A percentile compares a stretch with the other conserved stretches of the same genome.
These are phyloP conservation scores for Ctenopoma multispine DNA, from an alignment of 2,797 vertebrate species.

Conservation along the genomic window DNA sequence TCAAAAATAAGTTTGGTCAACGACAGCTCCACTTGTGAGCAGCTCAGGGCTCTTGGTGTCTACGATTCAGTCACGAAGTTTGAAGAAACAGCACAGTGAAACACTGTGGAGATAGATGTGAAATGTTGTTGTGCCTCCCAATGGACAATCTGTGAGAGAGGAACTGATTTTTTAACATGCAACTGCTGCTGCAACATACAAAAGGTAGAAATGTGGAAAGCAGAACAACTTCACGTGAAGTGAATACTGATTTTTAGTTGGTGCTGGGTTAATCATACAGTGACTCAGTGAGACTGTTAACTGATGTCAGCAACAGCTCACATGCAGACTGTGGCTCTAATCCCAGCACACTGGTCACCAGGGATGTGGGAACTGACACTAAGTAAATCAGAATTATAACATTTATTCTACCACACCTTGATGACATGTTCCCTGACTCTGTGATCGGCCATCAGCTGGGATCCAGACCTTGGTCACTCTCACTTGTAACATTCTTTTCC, in stretches of 20 bases:
- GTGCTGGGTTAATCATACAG: slow-evolving; percentile 21
- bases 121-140: background rate
- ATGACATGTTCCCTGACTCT: slow-evolving; percentile 20
- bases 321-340: background rate
- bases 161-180: background rate
- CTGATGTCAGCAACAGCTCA: background rate
- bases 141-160: background rate
- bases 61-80: background rate
- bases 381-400: slow-evolving; percentile 8
- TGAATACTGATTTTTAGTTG: slow-evolving; percentile 1
- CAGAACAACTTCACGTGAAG: background rate
- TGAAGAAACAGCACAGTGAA: background rate
- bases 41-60: background rate
- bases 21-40: background rate
- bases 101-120: background rate
- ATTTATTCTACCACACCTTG: slow-evolving; percentile 22
- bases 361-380: background rate
- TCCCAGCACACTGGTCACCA: background rate
- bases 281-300: background rate
- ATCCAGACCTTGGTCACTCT: slow-evolving; percentile 61
- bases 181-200: background rate
- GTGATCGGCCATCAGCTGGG: slow-evolving; percentile 41
- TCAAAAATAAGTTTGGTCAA: background rate
- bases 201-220: too few relatives aligned
- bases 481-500: slow-evolving; percentile 69